phyloP scores from a whole-genome alignment of 2,888 invertebrate species.

The Argynnis bischoffii region DNA sequence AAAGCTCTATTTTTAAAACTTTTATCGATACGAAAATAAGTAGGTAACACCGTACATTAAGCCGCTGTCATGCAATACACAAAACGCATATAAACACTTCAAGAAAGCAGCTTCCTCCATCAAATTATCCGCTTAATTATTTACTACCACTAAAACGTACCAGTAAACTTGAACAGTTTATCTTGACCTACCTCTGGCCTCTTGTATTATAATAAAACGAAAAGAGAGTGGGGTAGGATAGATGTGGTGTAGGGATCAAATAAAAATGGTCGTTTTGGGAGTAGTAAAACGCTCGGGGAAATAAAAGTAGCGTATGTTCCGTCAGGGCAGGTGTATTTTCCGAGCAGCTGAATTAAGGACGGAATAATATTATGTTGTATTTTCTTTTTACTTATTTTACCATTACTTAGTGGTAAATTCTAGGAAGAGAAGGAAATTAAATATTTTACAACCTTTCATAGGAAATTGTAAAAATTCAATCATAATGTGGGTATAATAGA shows the following conservation, averaged over 20 bases:
- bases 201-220: conserved; percentile 41
- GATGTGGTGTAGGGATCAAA: conserved; percentile 58
- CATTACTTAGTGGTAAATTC: conserved; percentile 1
- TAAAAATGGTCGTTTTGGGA: conserved; percentile 58
- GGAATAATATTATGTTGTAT: conserved; percentile 32
- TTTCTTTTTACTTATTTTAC: conserved; percentile 32
- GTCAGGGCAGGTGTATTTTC: conserved; percentile 70
- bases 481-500: too few relatives aligned
- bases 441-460: neutral
- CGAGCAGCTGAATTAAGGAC: conserved; percentile 54
- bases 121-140: conserved; percentile 80
- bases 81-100: conserved; percentile 65
- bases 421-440: neutral
- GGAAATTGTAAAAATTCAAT: too few relatives aligned
- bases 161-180: conserved; percentile 60
- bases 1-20: neutral
- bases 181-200: conserved; percentile 57
- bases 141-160: conserved; percentile 77
- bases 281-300: conserved; percentile 70
- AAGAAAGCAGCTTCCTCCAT: conserved; percentile 67
- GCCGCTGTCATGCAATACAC: conserved; percentile 60
- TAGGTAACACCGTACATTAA: conserved; percentile 18
- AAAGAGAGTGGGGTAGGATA: conserved; percentile 45
- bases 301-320: conserved; percentile 62
- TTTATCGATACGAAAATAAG: neutral